These are phyloP conservation scores for Ochotona curzoniae DNA, from an alignment of 2,113 vertebrate genomes.

Conservation along the genomic window DNA sequence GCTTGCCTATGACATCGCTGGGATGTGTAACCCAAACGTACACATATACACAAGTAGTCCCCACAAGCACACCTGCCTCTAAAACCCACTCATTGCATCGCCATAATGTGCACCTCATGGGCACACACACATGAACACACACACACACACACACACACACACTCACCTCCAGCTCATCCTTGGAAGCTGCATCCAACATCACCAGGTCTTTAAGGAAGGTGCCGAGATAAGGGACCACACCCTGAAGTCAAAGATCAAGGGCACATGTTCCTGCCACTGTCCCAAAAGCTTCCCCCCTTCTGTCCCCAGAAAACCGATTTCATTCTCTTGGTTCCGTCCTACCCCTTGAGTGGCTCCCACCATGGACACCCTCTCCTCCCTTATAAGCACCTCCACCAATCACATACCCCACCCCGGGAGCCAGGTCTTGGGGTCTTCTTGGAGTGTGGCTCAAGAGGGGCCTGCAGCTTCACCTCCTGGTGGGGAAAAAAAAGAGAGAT, in stretches of 20 bases:
- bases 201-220: conserved; percentile 94
- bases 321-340: neutral
- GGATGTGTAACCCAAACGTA: no score
- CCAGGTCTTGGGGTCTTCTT: conserved; percentile 85
- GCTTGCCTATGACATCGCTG: no score
- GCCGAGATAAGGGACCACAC: conserved; percentile 93
- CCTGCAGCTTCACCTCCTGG: conserved; percentile 73
- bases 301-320: neutral
- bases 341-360: neutral
- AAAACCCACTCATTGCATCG: neutral
- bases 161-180: conserved; percentile 91
- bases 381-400: no score
- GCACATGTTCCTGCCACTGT: neutral
- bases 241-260: conserved; percentile 62
- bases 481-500: neutral
- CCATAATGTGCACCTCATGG: neutral
- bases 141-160: neutral
- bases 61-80: no score
- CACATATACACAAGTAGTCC: no score
- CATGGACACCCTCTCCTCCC: neutral
- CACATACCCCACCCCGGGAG: conserved; percentile 79
- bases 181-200: conserved; percentile 94
- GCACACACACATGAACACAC: neutral
- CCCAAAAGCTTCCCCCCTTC: neutral
- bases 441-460: conserved; percentile 61